Evolutionary conservation across 2,888 invertebrate species (phyloP), one percentile per base, ranked within the genome.

Genomic region (Cryptophagus acutangulus): DNA sequence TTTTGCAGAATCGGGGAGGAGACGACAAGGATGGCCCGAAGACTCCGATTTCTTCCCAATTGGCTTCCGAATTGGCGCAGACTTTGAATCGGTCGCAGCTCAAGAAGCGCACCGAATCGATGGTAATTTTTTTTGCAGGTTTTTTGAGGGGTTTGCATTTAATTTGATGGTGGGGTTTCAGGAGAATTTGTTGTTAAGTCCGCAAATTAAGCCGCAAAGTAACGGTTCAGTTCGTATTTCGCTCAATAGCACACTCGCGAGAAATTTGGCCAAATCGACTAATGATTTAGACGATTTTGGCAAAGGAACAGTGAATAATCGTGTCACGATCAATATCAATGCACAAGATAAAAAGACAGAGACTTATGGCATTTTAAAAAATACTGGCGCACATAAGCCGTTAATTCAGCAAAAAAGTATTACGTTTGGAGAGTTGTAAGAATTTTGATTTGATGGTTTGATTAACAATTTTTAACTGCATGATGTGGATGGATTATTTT

Each of bases 41-140:
- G 36, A 73, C 72, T 17, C 75, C 79, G 1, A 77, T 82, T 36
- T 73, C 78, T 10, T 81, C 80, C 57, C 75, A 80, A 56, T 70
- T 87, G 41, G 85, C 85, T 56, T 80, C 80, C 41, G 87, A 87
- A 70, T 70, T 87, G 51, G 81, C 78, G 39, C 77, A 84, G 43
- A 87, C 87, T 3, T 69, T 87, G 45, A 84, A 83, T 55, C 78
- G 86, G 62, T 84, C 87, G 38, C 85, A 87, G 72, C 73, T 87
- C 58, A 78, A 78, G 59, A 81, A 81, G 71, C 78, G 79, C 70
- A 83, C 81, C 66, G 83, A 83, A 65, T 73, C 75, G 52, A 68
- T 77, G 72, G 78, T 78, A 65, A 73, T 4, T 26, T 3, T 12
- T 4, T 26, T 26, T 4, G 20, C 6, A 20, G 9, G 6, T 20